Percentiles rank a stretch among this genome's conserved stretches.
phyloP scores from a whole-genome alignment of 1,140 invertebrate genomes.

The Lordiphosa stackelbergi region DNA sequence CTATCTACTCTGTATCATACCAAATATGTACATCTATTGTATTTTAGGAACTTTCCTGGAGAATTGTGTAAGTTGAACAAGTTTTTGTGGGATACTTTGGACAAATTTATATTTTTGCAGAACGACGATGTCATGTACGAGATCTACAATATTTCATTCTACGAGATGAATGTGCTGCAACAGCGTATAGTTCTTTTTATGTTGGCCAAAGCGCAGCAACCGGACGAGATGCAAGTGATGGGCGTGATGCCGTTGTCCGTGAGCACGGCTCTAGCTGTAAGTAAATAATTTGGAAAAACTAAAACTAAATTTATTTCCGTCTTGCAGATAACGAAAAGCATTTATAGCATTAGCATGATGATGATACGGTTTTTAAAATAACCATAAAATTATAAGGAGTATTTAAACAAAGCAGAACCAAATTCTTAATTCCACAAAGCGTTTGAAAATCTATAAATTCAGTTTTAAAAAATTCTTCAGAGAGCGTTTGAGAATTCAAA shows the following conservation, averaged over 20 bases:
- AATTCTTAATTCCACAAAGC: no score
- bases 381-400: slow-evolving; percentile 30
- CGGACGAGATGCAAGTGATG: slow-evolving; percentile 19
- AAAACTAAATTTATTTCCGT: neutral
- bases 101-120: slow-evolving; percentile 2
- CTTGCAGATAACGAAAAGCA: slow-evolving; percentile 43
- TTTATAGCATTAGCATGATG: slow-evolving; percentile 63
- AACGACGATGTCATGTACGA: slow-evolving; percentile 30
- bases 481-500: no score
- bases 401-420: no score
- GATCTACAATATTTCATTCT: slow-evolving; percentile 51
- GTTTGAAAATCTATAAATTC: no score
- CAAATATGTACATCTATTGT: slow-evolving; percentile 43
- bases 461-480: no score
- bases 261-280: slow-evolving; percentile 40
- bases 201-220: slow-evolving; percentile 34
- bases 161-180: slow-evolving; percentile 23
- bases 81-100: neutral
- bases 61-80: slow-evolving; percentile 29
- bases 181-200: slow-evolving; percentile 36
- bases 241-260: slow-evolving; percentile 40
- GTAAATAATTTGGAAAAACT: neutral
- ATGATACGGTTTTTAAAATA: slow-evolving; percentile 56
- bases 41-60: slow-evolving; percentile 39
- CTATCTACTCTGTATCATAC: slow-evolving; percentile 22